These are phyloP conservation scores for Noctua pronuba DNA, from an alignment of 2,888 invertebrate genomes.

Conservation along the genomic window DNA sequence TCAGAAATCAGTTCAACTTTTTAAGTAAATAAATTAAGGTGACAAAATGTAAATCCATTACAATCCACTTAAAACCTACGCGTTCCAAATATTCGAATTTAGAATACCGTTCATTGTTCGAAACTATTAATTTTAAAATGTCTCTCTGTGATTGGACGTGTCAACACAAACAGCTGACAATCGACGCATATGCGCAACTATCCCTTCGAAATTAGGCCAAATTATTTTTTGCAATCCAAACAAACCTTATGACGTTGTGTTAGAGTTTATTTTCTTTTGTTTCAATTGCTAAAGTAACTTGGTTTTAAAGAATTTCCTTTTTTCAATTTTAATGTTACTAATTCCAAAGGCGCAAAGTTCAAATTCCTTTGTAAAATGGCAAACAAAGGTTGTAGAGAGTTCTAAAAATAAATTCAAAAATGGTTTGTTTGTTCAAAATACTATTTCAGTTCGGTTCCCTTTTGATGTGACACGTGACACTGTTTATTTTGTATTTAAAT, in stretches of 20 bases:
- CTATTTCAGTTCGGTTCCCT: conserved; percentile 71
- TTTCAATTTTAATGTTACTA: not conserved
- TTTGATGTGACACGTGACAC: conserved; percentile 78
- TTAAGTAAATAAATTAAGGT: conserved; percentile 19
- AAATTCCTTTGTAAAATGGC: conserved; percentile 22
- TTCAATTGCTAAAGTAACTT: not conserved
- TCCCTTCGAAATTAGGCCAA: conserved; percentile 50
- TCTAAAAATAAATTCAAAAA: conserved; percentile 67
- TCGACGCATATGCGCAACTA: conserved; percentile 61
- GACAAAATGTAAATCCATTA: not conserved
- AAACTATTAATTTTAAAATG: conserved; percentile 60
- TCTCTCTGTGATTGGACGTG: conserved; percentile 61
- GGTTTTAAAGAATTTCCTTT: not conserved
- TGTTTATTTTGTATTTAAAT: conserved; percentile 72
- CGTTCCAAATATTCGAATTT: conserved; percentile 49
- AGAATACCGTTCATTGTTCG: conserved; percentile 36
- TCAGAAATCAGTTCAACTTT: not conserved
- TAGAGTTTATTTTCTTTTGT: conserved; percentile 43
- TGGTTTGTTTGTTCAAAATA: conserved; percentile 70
- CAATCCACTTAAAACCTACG: conserved; percentile 22
- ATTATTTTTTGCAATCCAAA: conserved; percentile 3
- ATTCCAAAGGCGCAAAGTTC: conserved; percentile 19
- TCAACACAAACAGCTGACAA: conserved; percentile 70
- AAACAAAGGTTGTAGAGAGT: not conserved
- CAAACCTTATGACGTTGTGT: rapidly evolving